A percentile compares a stretch with the other conserved stretches of the same genome.
phyloP scores from a whole-genome alignment of 1,140 invertebrate genomes.

The Brachystomella parvula region DNA sequence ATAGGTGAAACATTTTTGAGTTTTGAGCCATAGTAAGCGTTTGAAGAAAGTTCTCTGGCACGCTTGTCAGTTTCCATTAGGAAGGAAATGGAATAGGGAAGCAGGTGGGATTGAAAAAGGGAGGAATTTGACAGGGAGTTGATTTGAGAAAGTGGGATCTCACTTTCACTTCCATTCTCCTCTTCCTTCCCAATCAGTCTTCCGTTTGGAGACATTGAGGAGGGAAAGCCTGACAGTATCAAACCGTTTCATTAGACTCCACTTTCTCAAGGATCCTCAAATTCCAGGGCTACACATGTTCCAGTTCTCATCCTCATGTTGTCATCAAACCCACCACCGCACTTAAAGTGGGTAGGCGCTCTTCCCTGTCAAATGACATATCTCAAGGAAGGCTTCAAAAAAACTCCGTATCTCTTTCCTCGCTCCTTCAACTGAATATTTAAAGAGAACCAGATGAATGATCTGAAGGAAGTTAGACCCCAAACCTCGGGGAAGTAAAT shows the following conservation, averaged over 20 bases:
- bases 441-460: not conserved
- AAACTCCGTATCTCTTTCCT: not conserved
- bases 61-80: slow-evolving; percentile 1
- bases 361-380: no score
- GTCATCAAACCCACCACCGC: not conserved
- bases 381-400: not conserved
- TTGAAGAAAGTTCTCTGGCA: not conserved
- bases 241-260: slow-evolving; percentile 1
- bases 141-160: not conserved
- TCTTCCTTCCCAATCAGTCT: slow-evolving; percentile 8
- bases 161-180: not conserved
- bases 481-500: no score
- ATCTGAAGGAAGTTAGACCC: no score
- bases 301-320: not conserved
- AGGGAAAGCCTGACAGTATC: slow-evolving; percentile 6
- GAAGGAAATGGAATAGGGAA: not conserved
- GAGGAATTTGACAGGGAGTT: slow-evolving; percentile 2
- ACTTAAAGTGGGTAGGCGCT: no score
- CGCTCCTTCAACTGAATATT: not conserved
- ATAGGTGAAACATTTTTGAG: no score
- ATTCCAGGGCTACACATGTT: not conserved
- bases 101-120: slow-evolving; percentile 11
- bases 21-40: no score
- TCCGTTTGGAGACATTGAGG: not conserved
- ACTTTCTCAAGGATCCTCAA: no score